Evolutionary conservation across 2,888 invertebrate genomes (phyloP), one percentile per base, ranked within the genome.

Genomic region (Oscheius myriophilus): DNA sequence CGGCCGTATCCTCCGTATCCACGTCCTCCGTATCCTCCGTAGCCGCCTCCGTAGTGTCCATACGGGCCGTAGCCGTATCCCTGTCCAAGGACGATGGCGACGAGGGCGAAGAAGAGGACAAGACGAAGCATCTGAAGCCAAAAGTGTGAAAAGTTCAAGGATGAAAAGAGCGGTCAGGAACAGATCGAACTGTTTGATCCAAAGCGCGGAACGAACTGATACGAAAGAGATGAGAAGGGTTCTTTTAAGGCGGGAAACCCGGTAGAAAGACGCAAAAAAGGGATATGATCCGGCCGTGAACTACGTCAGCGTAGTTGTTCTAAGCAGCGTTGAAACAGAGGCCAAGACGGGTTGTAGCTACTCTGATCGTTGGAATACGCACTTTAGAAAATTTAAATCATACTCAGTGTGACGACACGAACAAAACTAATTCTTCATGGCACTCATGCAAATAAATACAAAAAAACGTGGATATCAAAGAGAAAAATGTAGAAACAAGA

Each of bases 61-160:
- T 58, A 58, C 12, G 53, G 53, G 18, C 53, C 53, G 49, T 61
- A 61, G n/a, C 73, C 73, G 46, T 65, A 71, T 65, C 69, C 69
- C 52, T 74, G 74, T 43, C 70, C 67, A 39, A 67, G 53, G 25
- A 57, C 71, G 49, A 74, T 57, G 26, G 74, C 70, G 39, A 71
- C 33, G 39, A 64, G 66, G 39, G 70, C 70, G n/a, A 73, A 43
- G 18, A 65, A 18, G 11, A 65, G 46, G 12, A 42, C 18, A 42
- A 53, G 45, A 14, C 53, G 64, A 21, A 65, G 55, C 64, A 65
- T 65, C 14, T 49, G n/a, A n/a, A n/a, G n/a, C n/a, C n/a, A n/a
- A 9, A 33, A 25, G 26, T 49, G 49, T 21, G 23, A 49, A 18
- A 52, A 23, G 21, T 6, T 52, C 18, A 54, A 26, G 53, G n/a